Base-by-base conservation (phyloP, 2,797 vertebrate species). In the Siniperca scherzeri region DNA sequence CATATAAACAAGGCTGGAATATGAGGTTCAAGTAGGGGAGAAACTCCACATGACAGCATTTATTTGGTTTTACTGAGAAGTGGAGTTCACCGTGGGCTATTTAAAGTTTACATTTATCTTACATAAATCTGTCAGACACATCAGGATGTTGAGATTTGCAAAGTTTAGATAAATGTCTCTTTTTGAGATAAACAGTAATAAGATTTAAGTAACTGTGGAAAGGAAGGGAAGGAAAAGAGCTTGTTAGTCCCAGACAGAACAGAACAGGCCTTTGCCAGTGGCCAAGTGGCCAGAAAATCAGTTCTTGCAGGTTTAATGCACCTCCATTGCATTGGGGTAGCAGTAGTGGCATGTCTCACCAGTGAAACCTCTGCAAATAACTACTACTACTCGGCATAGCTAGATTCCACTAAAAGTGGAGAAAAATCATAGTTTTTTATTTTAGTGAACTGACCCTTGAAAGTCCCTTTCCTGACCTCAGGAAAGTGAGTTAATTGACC, bases 121-220 rank as follows among this genome's bases (percentile, higher is more conserved):
- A 6, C 53, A 71, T 81, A 70, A 76, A 83, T 62, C 77, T 73
- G 75, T 77, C 69, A 57, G 55, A 82, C 40, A 2, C 11, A 1
- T 71, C 42, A 14, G 21, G 36, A 33, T 78, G 60, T 78, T 85
- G 74, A 69, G 71, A 77, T 82, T 73, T 70, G 33, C 36, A 44
- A n/a, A 62, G 60, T 80, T 81, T 57, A 81, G 75, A 79, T 56
- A 61, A 84, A 88, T 68, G 77, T 52, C 65, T 70, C 65, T 57
- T 79, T 85, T 77, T 75, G 27, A 70, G 61, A 78, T 67, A 11
- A 40, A 65, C 68, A 27, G 55, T 40, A 52, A 62, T 72, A 82
- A 78, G 59, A 62, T 46, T 80, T 60, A 62, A 78, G 61, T 57
- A 74, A 67, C 70, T 59, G 78, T 87, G 88, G 86, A 91, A 87